These are phyloP conservation scores for Oopsacas minuta DNA, from an alignment of 37 sponge, comb jelly and placozoan species.

Conservation along the genomic window DNA sequence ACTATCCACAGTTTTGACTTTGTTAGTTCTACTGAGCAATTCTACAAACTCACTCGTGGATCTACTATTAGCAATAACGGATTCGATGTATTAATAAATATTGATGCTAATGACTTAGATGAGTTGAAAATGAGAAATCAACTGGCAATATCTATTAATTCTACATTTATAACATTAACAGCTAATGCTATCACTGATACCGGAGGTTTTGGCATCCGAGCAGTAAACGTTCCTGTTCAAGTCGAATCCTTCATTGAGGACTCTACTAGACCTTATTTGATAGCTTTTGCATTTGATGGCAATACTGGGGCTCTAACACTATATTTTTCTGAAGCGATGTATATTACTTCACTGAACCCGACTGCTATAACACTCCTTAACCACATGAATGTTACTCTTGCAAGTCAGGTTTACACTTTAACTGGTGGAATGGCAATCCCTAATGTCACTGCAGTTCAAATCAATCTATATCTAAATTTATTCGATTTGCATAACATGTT, in stretches of 20 bases:
- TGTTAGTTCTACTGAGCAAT: constrained; percentile 28
- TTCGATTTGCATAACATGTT: constrained; percentile 45
- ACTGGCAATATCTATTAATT: background rate
- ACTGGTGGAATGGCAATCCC: constrained; percentile 30
- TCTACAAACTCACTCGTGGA: constrained; percentile 57
- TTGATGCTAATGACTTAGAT: background rate
- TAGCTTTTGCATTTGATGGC: constrained; percentile 57
- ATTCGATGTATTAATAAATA: background rate
- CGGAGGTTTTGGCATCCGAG: background rate
- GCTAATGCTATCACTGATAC: constrained; percentile 7
- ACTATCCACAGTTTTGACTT: constrained; percentile 25
- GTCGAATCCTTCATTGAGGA: constrained; percentile 46
- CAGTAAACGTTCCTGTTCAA: constrained; percentile 20
- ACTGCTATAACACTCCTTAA: constrained; percentile 50
- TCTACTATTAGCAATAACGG: constrained; percentile 36
- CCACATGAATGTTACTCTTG: constrained; percentile 35
- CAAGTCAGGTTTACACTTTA: constrained; percentile 20
- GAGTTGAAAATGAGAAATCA: constrained; percentile 4
- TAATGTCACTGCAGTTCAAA: constrained; percentile 30
- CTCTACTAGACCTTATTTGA: constrained; percentile 44
- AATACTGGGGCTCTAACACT: constrained; percentile 37
- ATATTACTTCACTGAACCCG: constrained; percentile 42
- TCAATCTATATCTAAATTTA: constrained; percentile 46
- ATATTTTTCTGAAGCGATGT: constrained; percentile 70
- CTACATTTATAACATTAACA: background rate